Percentiles rank a stretch among this genome's conserved stretches.
Conservation (phyloP, 92 coral and sea anemone genomes). For the Nematostella vectensis region DNA sequence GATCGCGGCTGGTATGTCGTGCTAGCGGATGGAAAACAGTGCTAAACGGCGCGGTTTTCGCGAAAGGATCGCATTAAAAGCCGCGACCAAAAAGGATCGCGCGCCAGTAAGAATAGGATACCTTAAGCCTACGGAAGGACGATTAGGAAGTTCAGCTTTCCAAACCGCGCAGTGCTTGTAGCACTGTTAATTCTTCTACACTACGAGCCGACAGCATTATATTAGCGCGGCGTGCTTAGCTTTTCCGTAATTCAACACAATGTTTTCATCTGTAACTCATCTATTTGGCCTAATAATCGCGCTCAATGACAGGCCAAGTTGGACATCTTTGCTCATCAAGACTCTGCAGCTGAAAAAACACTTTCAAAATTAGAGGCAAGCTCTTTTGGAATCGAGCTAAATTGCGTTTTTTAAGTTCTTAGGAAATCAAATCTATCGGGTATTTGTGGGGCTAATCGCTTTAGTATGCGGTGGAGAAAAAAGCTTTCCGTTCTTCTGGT, state of each 20-base stretch:
- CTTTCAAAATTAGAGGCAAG: not conserved
- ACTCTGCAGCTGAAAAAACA: constrained; percentile 30
- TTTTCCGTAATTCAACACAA: too few species aligned
- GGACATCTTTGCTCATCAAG: constrained; percentile 25
- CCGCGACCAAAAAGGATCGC: too few species aligned
- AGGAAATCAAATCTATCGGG: constrained; percentile 14
- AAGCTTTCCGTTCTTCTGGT: not conserved
- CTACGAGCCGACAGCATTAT: too few species aligned
- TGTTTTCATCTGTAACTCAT: constrained; percentile 27
- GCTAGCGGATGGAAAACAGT: constrained; percentile 22
- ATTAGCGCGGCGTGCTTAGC: too few species aligned
- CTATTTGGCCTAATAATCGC: constrained; percentile 1
- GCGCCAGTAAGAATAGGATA: too few species aligned
- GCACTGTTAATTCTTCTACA: too few species aligned
- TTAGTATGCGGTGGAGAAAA: constrained; percentile 1
- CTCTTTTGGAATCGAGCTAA: constrained; percentile 12
- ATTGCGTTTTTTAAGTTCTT: constrained; percentile 13
- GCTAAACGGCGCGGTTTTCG: constrained; percentile 15
- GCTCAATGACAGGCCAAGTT: constrained; percentile 12
- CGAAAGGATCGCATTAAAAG: constrained; percentile 21
- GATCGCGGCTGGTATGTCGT: constrained; percentile 6
- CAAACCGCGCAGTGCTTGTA: too few species aligned
- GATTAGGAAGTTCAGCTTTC: too few species aligned
- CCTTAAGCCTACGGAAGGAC: too few species aligned
- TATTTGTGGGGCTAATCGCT: constrained; percentile 28